Conservation (phyloP, 2,113 vertebrate species). For the Dromaius novaehollandiae region DNA sequence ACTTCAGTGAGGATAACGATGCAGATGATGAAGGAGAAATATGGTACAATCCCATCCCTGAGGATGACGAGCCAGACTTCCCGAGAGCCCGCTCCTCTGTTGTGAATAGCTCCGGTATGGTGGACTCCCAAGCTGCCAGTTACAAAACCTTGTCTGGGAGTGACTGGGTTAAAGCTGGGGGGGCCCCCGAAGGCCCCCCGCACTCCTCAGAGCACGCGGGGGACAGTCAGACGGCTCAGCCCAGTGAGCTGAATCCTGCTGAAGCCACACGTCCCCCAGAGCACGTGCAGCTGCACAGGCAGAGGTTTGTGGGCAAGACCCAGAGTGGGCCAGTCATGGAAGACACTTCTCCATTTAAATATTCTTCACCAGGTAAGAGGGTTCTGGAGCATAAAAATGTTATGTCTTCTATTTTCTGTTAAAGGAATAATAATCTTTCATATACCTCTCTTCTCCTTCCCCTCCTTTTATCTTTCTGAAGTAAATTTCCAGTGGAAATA, state of each 20-base stretch:
- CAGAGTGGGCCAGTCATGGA: constrained; percentile 56
- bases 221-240: constrained; percentile 6
- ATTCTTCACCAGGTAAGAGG: constrained; percentile 81
- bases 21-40: constrained; percentile 97
- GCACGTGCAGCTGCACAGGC: constrained; percentile 74
- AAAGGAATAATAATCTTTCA: neutral
- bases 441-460: neutral
- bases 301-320: constrained; percentile 75
- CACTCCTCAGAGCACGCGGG: constrained; percentile 10
- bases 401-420: neutral
- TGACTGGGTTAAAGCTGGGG: neutral
- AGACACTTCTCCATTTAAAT: constrained; percentile 72
- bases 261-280: constrained; percentile 75
- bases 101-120: constrained; percentile 20
- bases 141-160: constrained; percentile 63
- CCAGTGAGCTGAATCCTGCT: constrained; percentile 53
- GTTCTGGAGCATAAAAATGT: neutral
- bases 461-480: neutral
- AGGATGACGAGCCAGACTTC: constrained; percentile 84
- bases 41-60: constrained; percentile 99
- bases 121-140: constrained; percentile 1
- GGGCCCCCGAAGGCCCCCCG: neutral
- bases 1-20: constrained; percentile 89
- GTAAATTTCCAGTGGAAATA: neutral
- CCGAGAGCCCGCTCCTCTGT: neutral